Evolutionary conservation across 1,140 invertebrate species (phyloP).

Genomic region (Hormaphis cornu): DNA sequence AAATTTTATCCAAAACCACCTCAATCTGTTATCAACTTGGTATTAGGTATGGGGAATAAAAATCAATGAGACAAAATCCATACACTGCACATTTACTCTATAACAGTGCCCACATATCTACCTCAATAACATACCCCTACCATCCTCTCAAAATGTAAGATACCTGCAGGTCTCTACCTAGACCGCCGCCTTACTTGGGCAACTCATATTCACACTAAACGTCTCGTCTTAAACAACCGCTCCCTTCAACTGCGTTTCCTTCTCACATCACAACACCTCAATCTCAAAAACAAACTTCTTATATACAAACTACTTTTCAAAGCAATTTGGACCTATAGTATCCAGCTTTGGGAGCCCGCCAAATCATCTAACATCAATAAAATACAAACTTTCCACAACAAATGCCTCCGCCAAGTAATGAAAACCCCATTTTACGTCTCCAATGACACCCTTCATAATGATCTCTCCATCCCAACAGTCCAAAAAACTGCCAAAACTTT

Average conservation of each 20-base stretch:
- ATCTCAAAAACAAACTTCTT: too few relatives aligned
- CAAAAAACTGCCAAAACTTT: neutral
- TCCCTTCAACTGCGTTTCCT: neutral
- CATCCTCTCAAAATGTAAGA: neutral
- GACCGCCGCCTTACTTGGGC: neutral
- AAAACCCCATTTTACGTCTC: neutral
- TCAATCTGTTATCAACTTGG: conserved; percentile 1
- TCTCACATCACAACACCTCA: too few relatives aligned
- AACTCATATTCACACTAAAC: neutral
- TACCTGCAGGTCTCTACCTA: neutral
- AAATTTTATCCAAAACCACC: neutral
- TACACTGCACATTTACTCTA: conserved; percentile 2
- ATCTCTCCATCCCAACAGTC: too few relatives aligned
- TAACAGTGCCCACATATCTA: neutral
- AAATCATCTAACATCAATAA: neutral
- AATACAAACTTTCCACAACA: neutral
- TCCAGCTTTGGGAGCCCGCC: neutral
- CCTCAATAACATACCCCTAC: conserved; percentile 1
- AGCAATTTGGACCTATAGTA: neutral
- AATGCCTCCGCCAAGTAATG: neutral
- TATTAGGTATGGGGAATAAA: neutral
- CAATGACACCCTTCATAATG: neutral
- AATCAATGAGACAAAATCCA: neutral
- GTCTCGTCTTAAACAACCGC: neutral
- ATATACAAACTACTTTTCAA: too few relatives aligned